These are phyloP conservation scores for Allobates femoralis DNA, from an alignment of 2,797 vertebrate genomes.

Conservation along the genomic window DNA sequence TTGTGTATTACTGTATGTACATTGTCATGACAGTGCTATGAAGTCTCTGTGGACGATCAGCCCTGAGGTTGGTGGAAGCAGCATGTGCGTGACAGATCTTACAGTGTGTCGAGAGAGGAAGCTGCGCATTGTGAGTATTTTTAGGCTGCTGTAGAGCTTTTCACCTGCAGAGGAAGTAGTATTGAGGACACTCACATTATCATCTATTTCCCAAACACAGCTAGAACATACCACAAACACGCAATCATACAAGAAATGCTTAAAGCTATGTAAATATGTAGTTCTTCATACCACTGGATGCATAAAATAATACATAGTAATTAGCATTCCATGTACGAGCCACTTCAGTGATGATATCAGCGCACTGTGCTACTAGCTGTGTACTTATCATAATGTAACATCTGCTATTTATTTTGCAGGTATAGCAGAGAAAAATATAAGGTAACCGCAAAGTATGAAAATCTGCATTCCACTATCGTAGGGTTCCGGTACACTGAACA, in stretches of 20 bases:
- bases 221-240: conserved; percentile 38
- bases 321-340: background rate
- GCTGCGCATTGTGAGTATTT: conserved; percentile 21
- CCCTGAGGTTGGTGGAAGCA: background rate
- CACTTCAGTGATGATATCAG: background rate
- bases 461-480: conserved; percentile 33
- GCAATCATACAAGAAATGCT: conserved; percentile 4
- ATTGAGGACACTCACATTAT: conserved; percentile 30
- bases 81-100: conserved; percentile 43
- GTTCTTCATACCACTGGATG: background rate
- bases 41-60: background rate
- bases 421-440: conserved; percentile 29
- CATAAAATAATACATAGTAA: background rate
- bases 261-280: conserved; percentile 1
- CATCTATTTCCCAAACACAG: conserved; percentile 11
- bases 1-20: background rate
- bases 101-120: conserved; percentile 37
- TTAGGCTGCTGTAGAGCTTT: conserved; percentile 5
- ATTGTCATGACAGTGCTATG: background rate
- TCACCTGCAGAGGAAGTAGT: conserved; percentile 45
- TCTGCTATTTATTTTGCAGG: conserved; percentile 49
- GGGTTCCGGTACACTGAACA: conserved; percentile 22
- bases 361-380: background rate
- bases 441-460: conserved; percentile 33
- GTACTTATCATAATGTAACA: conserved; percentile 1